Percentiles rank a stretch among this genome's conserved stretches.
Evolutionary conservation across 2,113 vertebrate genomes (phyloP).

Genomic region (Xerus inauris): DNA sequence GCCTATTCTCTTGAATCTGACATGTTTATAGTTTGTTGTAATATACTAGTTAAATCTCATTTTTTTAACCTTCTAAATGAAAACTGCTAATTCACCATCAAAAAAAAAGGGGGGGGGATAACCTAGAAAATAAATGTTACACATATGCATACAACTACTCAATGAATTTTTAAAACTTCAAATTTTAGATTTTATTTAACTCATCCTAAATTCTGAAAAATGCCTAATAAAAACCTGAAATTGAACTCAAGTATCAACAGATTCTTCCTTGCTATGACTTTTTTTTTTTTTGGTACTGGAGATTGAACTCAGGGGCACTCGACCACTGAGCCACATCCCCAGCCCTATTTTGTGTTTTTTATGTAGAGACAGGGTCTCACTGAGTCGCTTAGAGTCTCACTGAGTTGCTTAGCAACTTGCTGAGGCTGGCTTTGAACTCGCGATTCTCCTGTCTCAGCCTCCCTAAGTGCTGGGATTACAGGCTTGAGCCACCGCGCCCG

Average conservation of each 20-base stretch:
- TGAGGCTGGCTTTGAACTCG: no score
- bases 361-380: no score
- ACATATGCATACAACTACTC: not conserved
- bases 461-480: no score
- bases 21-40: constrained; percentile 29
- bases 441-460: no score
- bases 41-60: not conserved
- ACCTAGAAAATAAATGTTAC: not conserved
- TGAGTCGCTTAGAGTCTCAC: no score
- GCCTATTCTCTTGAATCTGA: not conserved
- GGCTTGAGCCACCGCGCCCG: no score
- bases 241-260: not conserved
- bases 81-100: constrained; percentile 24
- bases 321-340: no score
- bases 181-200: not conserved
- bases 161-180: not conserved
- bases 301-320: no score
- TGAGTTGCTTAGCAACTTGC: no score
- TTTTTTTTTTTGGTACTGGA: no score
- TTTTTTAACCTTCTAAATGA: constrained; percentile 17
- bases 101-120: not conserved
- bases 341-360: no score
- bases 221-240: constrained; percentile 13
- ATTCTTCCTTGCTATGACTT: constrained; percentile 7
- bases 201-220: constrained; percentile 50